Base-by-base conservation (phyloP, 2,113 vertebrate genomes). In the Hippopotamus amphibius region DNA sequence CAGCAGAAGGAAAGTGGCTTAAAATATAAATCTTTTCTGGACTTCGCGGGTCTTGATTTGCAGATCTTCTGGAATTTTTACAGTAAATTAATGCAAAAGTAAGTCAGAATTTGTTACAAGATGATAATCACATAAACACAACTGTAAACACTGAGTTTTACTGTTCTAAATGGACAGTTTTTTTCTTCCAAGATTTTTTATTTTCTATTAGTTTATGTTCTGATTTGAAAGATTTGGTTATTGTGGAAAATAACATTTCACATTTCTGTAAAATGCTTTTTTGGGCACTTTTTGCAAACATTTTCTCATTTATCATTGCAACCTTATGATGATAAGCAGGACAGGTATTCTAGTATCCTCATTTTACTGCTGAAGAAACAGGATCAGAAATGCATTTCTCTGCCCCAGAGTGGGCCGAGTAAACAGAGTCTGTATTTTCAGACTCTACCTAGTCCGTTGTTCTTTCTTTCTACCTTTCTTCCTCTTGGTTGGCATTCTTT, bases 1-100 rank as follows among this genome's bases (percentile, higher is more conserved):
- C 98, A 99, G 46, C 98, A 99, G 98, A 99, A 99, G 95, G 98
- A 99, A 97, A 99, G 99, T 97, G 98, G 99, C 88, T 99, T 99
- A 88, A 99, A 99, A 97, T 99, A 99, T 98, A 99, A 99, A 97
- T 99, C 99, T 82, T 99, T 99, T 95, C 98, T 99, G 98, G 99
- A 99, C 98, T 99, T 99, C 88, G 97, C 98, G 76, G 99, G 99
- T 92, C 99, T 99, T 89, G 99, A 98, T 97, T 98, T 99, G 92
- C 98, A 98, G 92, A 99, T 99, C 81, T 99, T 99, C 98, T 99
- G 99, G 99, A 98, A 98, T 97, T 99, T 99, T 98, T 99, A 99
- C 98, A 99, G 96, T 97, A 99, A 99, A 98, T 99, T 99, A 97
- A 98, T 99, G 97, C 98, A 99, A 97, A 99, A 99, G 99, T 99